phyloP scores from a whole-genome alignment of 2,113 vertebrate species.

The Gobiocypris rarus region DNA sequence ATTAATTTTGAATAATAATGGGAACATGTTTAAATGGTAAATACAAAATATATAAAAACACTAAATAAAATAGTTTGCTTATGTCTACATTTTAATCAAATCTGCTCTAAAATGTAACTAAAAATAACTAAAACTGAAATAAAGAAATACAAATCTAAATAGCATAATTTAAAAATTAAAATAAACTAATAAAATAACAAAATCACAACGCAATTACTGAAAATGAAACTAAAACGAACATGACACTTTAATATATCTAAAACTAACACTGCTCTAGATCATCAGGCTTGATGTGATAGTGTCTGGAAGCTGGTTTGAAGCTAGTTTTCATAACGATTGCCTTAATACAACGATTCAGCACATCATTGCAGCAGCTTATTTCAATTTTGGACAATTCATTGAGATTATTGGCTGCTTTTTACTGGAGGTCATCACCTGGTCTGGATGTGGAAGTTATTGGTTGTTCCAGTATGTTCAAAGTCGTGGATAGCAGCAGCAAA shows the following conservation, averaged over 20 bases:
- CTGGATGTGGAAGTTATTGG: slow-evolving; percentile 99
- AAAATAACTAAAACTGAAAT: too few species aligned
- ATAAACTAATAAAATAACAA: too few species aligned
- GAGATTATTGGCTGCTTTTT: neutral
- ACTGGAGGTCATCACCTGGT: slow-evolving; percentile 79
- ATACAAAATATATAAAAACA: too few species aligned
- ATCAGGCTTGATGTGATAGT: neutral
- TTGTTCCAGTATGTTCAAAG: slow-evolving; percentile 98
- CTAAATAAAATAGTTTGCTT: neutral
- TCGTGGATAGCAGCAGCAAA: slow-evolving; percentile 98
- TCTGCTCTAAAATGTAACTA: neutral
- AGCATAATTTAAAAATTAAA: too few species aligned
- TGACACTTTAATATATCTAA: too few species aligned
- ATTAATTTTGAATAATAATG: neutral
- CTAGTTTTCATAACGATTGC: neutral
- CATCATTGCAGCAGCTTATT: neutral
- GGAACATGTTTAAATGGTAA: neutral
- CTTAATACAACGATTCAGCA: neutral
- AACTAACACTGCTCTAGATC: neutral
- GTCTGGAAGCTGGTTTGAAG: neutral
- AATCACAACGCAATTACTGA: too few species aligned
- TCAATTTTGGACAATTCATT: neutral
- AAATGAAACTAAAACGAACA: too few species aligned
- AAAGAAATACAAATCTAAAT: too few species aligned
- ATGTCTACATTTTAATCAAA: neutral